phyloP scores from a whole-genome alignment of 2,113 vertebrate genomes.

The Callipepla squamata region DNA sequence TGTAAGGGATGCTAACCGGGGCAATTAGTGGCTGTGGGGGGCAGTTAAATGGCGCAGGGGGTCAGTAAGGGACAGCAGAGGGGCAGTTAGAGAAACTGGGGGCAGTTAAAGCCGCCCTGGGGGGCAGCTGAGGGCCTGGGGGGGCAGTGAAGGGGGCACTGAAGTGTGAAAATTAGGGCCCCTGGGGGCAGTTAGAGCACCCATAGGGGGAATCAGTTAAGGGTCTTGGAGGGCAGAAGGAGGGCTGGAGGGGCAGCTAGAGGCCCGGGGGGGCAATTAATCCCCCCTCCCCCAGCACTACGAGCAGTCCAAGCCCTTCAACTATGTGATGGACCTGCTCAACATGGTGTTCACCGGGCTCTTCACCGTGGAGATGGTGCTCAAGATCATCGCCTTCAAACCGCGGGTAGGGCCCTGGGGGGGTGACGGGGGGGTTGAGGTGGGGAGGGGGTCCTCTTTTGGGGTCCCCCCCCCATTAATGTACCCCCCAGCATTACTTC shows the following conservation, averaged over 20 bases:
- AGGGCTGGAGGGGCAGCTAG: background rate
- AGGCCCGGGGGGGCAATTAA: background rate
- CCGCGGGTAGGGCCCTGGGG: slow-evolving; percentile 77
- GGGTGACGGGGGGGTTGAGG: too few species aligned
- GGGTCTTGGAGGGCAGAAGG: background rate
- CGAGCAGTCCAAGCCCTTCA: slow-evolving; percentile 91
- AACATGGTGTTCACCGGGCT: slow-evolving; percentile 97
- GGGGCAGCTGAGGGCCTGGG: too few species aligned
- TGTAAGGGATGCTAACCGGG: too few species aligned
- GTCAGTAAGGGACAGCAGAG: too few species aligned
- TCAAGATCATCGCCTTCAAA: slow-evolving; percentile 92
- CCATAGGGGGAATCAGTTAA: background rate
- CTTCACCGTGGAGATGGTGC: slow-evolving; percentile 94
- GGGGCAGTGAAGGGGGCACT: too few species aligned
- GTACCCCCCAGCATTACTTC: slow-evolving; percentile 87
- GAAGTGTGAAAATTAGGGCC: too few species aligned
- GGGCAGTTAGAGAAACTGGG: background rate
- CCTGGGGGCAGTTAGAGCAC: too few species aligned
- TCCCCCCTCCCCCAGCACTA: slow-evolving; percentile 82
- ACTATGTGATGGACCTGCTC: slow-evolving; percentile 92
- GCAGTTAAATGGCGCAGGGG: background rate
- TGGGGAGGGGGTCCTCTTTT: background rate
- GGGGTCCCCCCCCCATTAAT: background rate
- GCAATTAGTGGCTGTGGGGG: too few species aligned
- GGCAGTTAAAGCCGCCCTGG: too few species aligned